phyloP scores from a whole-genome alignment of 2,888 invertebrate species.

The Calameuta idolon region DNA sequence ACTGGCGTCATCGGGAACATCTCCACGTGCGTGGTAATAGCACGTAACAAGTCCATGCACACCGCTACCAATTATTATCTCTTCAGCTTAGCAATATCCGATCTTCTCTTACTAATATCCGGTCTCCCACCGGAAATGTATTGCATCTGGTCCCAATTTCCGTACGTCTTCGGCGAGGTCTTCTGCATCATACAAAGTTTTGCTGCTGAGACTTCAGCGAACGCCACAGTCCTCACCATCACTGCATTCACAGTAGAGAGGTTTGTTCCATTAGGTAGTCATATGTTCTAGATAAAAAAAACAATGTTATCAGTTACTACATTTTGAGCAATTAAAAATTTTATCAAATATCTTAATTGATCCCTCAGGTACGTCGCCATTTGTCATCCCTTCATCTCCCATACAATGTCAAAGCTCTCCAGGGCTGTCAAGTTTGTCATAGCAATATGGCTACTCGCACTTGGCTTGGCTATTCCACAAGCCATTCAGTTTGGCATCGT shows the following conservation, averaged over 20 bases:
- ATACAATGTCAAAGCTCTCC: constrained; percentile 86
- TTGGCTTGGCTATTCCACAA: constrained; percentile 81
- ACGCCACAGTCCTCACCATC: constrained; percentile 87
- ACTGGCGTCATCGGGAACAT: constrained; percentile 83
- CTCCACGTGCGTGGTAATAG: constrained; percentile 83
- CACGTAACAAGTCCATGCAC: constrained; percentile 83
- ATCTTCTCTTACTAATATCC: constrained; percentile 78
- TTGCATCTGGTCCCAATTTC: constrained; percentile 79
- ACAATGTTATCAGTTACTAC: neutral
- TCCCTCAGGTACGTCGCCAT: constrained; percentile 52
- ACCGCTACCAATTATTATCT: constrained; percentile 88
- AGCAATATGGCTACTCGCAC: constrained; percentile 82
- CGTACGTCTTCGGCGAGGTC: constrained; percentile 81
- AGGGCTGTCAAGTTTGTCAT: constrained; percentile 81
- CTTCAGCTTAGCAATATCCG: constrained; percentile 83
- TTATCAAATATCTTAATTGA: neutral
- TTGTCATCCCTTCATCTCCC: constrained; percentile 78
- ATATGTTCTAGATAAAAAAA: constrained; percentile 64
- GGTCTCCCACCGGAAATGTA: constrained; percentile 87
- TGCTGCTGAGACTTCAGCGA: constrained; percentile 87
- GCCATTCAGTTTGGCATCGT: constrained; percentile 84
- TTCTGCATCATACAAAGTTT: constrained; percentile 81
- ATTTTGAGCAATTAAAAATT: neutral
- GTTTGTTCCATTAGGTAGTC: constrained; percentile 84
- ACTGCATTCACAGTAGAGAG: constrained; percentile 91